phyloP scores from a whole-genome alignment of 2,888 invertebrate genomes.

The Aphodius sticticus region DNA sequence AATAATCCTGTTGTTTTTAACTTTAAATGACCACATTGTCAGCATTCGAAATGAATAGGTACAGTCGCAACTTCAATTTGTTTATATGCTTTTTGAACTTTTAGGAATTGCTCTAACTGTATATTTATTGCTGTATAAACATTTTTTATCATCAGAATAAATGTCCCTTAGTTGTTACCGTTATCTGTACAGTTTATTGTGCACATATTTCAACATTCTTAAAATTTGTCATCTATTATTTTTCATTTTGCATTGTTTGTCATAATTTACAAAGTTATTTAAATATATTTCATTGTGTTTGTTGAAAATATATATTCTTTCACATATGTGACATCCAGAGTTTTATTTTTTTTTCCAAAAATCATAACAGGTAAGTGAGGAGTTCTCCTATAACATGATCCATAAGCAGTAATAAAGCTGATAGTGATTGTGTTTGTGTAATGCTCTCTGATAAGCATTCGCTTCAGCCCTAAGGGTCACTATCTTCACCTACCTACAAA shows the following conservation, averaged over 20 bases:
- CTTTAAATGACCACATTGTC: constrained; percentile 9
- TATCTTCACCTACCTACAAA: too few species aligned
- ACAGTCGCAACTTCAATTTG: constrained; percentile 22
- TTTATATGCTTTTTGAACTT: constrained; percentile 14
- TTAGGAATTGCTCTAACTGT: constrained; percentile 4
- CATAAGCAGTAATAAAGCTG: too few species aligned
- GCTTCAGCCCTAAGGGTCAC: too few species aligned
- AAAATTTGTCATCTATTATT: constrained; percentile 9
- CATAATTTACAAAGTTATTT: constrained; percentile 36
- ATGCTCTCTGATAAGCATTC: too few species aligned
- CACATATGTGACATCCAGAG: constrained; percentile 7
- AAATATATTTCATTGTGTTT: constrained; percentile 35
- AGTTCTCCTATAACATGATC: not conserved
- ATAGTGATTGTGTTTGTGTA: too few species aligned
- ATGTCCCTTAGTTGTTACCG: not conserved
- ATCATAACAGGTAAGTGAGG: not conserved
- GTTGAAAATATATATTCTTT: constrained; percentile 36
- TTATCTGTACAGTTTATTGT: not conserved
- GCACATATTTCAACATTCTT: constrained; percentile 12
- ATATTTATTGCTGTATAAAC: constrained; percentile 17
- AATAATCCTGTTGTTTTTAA: constrained; percentile 35
- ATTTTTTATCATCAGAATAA: constrained; percentile 15
- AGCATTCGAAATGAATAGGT: constrained; percentile 19
- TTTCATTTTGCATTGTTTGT: constrained; percentile 20
- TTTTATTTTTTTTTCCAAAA: not conserved